phyloP scores from a whole-genome alignment of 2,797 vertebrate species.

The Bovichtus diacanthus region DNA sequence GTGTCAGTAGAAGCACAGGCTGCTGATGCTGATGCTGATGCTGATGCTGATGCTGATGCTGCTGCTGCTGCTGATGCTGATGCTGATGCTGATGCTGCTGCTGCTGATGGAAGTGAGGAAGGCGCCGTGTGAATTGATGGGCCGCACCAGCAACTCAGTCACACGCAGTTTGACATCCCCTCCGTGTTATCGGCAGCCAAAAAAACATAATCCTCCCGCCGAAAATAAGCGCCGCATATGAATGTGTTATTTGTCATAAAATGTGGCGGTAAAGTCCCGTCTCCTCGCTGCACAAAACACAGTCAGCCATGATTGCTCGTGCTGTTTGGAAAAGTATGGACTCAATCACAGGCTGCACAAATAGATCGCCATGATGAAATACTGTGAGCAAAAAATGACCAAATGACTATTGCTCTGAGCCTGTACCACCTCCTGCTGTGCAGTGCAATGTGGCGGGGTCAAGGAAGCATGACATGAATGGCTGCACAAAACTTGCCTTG shows the following conservation, averaged over 20 bases:
- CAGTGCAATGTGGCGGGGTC: conserved; percentile 9
- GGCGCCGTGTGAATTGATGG: conserved; percentile 17
- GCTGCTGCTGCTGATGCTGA: too few relatives aligned
- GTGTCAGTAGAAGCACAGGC: not conserved
- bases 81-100: too few relatives aligned
- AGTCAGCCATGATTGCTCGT: not conserved
- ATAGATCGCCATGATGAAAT: conserved; percentile 28
- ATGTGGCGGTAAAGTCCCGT: conserved; percentile 9
- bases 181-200: conserved; percentile 15
- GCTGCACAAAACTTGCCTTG: not conserved
- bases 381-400: not conserved
- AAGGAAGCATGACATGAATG: not conserved
- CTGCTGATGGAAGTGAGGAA: conserved; percentile 23
- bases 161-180: conserved; percentile 19
- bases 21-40: too few relatives aligned
- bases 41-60: too few relatives aligned
- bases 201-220: conserved; percentile 29
- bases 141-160: conserved; percentile 10
- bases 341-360: conserved; percentile 4
- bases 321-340: conserved; percentile 1
- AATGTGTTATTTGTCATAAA: conserved; percentile 34
- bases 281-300: conserved; percentile 8
- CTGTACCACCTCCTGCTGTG: conserved; percentile 28
- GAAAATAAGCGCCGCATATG: conserved; percentile 15
- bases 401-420: conserved; percentile 15